Conservation (phyloP, 2,888 invertebrate species). For the Chrysodeixis includens region DNA sequence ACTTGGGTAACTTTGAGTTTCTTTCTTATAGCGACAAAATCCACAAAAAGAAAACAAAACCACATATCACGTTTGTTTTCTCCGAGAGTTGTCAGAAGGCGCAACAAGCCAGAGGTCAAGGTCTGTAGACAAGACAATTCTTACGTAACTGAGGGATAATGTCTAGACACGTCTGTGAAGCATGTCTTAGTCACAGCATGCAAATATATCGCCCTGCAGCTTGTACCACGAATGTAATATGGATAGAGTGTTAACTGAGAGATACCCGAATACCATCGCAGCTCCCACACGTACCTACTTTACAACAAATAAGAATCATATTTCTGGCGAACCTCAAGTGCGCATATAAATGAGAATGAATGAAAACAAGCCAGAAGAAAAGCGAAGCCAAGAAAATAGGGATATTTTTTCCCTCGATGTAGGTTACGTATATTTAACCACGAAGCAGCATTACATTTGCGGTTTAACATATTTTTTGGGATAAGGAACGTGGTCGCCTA, state of each 20-base stretch:
- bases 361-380: slow-evolving; percentile 37
- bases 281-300: not conserved
- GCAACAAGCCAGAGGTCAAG: slow-evolving; percentile 1
- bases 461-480: slow-evolving; percentile 31
- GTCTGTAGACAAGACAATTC: slow-evolving; percentile 2
- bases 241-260: not conserved
- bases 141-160: not conserved
- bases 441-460: slow-evolving; percentile 26
- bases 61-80: not conserved
- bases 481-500: slow-evolving; percentile 21
- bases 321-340: slow-evolving; percentile 34
- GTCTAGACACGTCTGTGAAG: not conserved
- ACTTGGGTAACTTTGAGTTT: no score
- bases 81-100: not conserved
- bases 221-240: not conserved
- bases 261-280: not conserved
- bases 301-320: slow-evolving; percentile 23
- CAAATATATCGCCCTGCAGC: not conserved
- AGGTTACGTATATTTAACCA: slow-evolving; percentile 38
- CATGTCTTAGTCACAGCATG: not conserved
- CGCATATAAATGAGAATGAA: slow-evolving; percentile 48
- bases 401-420: slow-evolving; percentile 34
- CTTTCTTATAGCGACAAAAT: no score
- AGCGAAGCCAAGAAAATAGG: slow-evolving; percentile 41
- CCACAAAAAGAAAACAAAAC: not conserved